Base-by-base conservation (phyloP, 2,888 invertebrate species). In the Strigamia transsilvanica region DNA sequence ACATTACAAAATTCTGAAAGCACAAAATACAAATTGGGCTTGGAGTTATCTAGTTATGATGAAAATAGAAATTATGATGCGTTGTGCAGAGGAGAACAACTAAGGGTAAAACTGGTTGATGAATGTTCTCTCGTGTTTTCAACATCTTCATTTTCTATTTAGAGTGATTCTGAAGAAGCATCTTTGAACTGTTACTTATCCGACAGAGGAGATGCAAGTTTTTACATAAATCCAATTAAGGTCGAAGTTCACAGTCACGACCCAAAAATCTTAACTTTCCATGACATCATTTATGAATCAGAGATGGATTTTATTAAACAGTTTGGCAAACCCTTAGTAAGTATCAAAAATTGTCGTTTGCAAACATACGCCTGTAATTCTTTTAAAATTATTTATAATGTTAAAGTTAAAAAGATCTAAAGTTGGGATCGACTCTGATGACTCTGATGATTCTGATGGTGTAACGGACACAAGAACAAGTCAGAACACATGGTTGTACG, bases 401-500 rank as follows among this genome's bases (percentile, higher is more conserved):
- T 7, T 34, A 34, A 5, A 34, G 34, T 34, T 34, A 34, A 34
- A 7, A 34, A 42, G 83, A 21, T 83, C 83, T 21, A 56, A 38
- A 6, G 80, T 84, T 38, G 41, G 80, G 42, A 46, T 80, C 23
- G 61, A 85, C n/a, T 86, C 85, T 85, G 85, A 87, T 87, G 23
- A 85, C 86, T 12, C 85, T 85, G 85, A 87, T 87, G 0, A 86
- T 86, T 83, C 87, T 86, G 0, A 84, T 83, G 84, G n/a, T n/a
- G 84, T 86, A 9, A 87, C 87, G 15, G 85, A 85, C 66, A 85
- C 85, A 1, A 83, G 88, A 79, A 87, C 87, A 6, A 87, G 87
- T n/a, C 86, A 88, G 81, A 87, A 87, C 87, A 9, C 88, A 88
- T 84, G 89, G 89, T 86, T 89, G 89, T 6, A 86, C 32, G 89